Base-by-base conservation (phyloP, 2,113 vertebrate genomes). In the Alectura lathami region DNA sequence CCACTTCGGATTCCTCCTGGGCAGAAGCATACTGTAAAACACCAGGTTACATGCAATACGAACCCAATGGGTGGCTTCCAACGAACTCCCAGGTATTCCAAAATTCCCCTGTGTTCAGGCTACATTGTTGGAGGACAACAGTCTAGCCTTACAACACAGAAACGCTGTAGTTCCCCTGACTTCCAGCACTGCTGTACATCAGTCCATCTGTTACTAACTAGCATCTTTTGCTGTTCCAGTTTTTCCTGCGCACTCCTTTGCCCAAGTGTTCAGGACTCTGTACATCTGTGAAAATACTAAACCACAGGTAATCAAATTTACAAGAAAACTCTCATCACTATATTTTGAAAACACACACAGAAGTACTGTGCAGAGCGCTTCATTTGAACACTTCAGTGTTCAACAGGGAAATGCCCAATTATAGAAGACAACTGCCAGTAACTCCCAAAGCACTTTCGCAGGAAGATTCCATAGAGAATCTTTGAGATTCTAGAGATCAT, bases 1-100 rank as follows among this genome's bases (percentile, higher is more conserved):
- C 42, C 63, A 34, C 53, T 80, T 48, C 8, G 10, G 43, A 73
- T 57, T 50, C 67, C 73, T 0, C 0, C 3, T 32, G 47, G 9
- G 14, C 10, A 72, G 29, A 78, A 85, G 13, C 8, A 34, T 12
- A 27, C 32, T 67, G 59, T 72, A 74, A 51, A 95, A 77, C 15
- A 70, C 34, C 54, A 59, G 24, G 22, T 57, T 60, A 87, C 5
- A 5, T 34, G 54, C 22, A 81, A 54, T 26, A 30, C 2, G 9
- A 88, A 67, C 9, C 4, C 36, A 32, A 20, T 13, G 5, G 42
- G 32, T 74, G 42, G 26, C 67, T 77, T 89, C n/a, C 82, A 83
- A 6, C 42, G 40, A n/a, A 34, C 18, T 29, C 38, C 40, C 22
- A 42, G 38, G 47, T 75, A 24, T 85, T 68, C 43, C 38, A 17